Base-by-base conservation (phyloP, 2,797 vertebrate genomes). In the Anisognathus igniventris region DNA sequence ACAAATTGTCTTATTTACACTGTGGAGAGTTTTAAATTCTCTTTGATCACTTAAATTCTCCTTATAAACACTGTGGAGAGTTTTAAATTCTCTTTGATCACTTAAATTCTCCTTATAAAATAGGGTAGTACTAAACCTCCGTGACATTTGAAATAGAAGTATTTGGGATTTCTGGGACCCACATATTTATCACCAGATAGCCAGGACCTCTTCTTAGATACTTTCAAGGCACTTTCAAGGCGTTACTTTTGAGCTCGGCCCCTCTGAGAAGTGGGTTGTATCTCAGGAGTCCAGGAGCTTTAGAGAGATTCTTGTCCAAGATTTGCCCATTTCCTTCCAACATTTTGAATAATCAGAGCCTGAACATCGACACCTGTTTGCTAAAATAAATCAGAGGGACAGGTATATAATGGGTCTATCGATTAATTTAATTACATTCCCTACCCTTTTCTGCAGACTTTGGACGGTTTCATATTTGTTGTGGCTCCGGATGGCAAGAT, bases 401-500 rank as follows among this genome's bases (percentile, higher is more conserved):
- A 30, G 31, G 12, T 80, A 28, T 44, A 58, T 94, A n/a, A 56
- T 5, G 71, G 61, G 1, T 37, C 88, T 95, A 61, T 96, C 16
- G 65, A 1, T 37, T 31, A 18, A 50, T 39, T 11, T n/a, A 35
- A 53, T 51, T 62, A 6, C 9, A 48, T 56, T 60, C 33, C 21
- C 40, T n/a, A 86, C 91, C 40, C 45, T 80, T 79, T 80, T 62
- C 81, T 92, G 31, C 88, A 99, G 99, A 99, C 99, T 2, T 95
- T 99, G 96, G 99, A 99, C 30, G 99, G 99, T 89, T 99, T 99
- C 97, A 99, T 99, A 95, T 99, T 99, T 60, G 99, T 99, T 62
- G 99, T 99, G 31, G 99, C 99, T 82, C 99, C 99, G 6, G 99
- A 99, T 85, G 99, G 99, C 64, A 99, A 99, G 97, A 99, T 99